Evolutionary conservation across 1,140 invertebrate species (phyloP), one percentile per base, ranked within the genome.

Genomic region (Nasonia giraulti): DNA sequence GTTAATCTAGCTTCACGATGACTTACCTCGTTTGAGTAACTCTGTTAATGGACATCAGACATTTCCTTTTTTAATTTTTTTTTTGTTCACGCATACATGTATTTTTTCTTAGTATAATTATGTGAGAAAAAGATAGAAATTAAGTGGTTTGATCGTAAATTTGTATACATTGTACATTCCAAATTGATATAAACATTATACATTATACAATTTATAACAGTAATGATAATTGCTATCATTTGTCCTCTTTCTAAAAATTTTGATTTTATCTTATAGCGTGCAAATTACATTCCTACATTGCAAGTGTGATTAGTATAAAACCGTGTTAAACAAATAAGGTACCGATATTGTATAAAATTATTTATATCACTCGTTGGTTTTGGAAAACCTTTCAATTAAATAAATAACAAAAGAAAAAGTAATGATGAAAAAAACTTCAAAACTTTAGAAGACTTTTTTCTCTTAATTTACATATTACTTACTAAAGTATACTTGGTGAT

Each of bases 21-120:
- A 90, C 89, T 89, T 88, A 88, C 89, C 76, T 90, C 78, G 87
- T 83, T 90, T 91, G 91, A 91, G 89, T 91, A 90, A 90, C 89
- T 87, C 81, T 87, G 76, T 83, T 74, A 79, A 83, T 86, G 85
- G 76, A 82, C 76, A 86, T 79, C 47, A 40, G 84, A 85, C 84
- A 77, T 66, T 84, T 47, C 12, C n/a, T 84, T 68, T 44, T 78
- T 55, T 83, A 76, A 71, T 44, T 66, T 85, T 47, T 44, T 27
- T 23, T 80, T 80, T 71, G 11, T 44, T 68, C 76, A 71, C 37
- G 20, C 73, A 80, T 50, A 82, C 50, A 74, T 86, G 50, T 69
- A 78, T 78, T 82, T 82, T 12, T 77, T 62, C 66, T 76, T 47
- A 66, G 10, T 44, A 82, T 47, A 10, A 47, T 77, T 79, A 73